phyloP scores from a whole-genome alignment of 2,113 vertebrate genomes.

The Pitta sordida region DNA sequence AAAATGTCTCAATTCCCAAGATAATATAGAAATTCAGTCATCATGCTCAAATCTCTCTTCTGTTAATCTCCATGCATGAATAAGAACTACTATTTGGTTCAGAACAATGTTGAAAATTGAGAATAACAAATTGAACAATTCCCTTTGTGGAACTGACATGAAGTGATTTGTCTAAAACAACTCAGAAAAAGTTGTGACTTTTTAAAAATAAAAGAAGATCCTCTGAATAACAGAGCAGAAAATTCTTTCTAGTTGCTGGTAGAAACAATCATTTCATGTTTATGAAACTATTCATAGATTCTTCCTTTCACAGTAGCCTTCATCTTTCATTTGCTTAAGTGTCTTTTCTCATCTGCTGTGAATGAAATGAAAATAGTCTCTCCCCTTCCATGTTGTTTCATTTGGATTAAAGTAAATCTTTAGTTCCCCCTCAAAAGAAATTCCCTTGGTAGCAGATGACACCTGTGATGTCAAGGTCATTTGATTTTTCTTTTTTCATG shows the following conservation, averaged over 20 bases:
- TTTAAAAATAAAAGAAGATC: not conserved
- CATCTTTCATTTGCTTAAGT: not conserved
- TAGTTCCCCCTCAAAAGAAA: not conserved
- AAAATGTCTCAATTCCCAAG: not conserved
- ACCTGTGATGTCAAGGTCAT: not conserved
- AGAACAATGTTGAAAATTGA: not conserved
- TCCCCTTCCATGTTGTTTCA: not conserved
- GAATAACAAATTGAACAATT: not conserved
- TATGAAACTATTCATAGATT: not conserved
- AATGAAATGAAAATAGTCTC: not conserved
- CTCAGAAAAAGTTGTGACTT: not conserved
- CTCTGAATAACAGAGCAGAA: not conserved
- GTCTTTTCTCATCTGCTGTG: not conserved
- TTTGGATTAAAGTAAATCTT: not conserved
- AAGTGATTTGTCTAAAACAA: not conserved
- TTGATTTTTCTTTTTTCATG: not conserved
- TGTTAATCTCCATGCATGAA: not conserved
- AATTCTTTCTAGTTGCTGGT: not conserved
- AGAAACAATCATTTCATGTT: not conserved
- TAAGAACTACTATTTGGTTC: not conserved
- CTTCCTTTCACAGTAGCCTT: not conserved
- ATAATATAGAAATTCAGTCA: not conserved
- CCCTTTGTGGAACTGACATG: not conserved
- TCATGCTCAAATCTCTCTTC: not conserved
- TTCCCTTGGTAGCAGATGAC: not conserved